Conservation (phyloP, 2,113 vertebrate genomes). For the Dromiciops gliroides region DNA sequence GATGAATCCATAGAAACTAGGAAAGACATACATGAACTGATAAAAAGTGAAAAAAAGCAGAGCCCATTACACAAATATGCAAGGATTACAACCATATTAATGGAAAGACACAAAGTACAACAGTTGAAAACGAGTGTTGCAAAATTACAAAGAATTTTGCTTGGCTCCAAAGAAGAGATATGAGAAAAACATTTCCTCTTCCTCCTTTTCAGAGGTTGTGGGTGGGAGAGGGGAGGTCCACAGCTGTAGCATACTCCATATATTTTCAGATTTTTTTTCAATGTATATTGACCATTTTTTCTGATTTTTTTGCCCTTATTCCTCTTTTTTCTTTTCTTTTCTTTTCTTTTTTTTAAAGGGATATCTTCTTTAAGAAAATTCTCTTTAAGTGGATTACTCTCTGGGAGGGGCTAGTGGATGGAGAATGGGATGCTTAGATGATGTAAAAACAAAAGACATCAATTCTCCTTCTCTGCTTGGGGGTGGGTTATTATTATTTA, state of each 20-base stretch:
- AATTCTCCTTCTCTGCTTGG: background rate
- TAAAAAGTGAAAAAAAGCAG: background rate
- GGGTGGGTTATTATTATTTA: background rate
- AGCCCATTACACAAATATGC: background rate
- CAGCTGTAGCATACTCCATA: background rate
- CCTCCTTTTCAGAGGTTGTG: background rate
- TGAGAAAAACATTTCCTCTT: background rate
- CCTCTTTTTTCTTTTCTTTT: background rate
- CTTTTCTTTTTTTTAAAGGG: too few species aligned
- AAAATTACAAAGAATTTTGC: background rate
- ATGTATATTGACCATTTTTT: background rate
- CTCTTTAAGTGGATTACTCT: background rate
- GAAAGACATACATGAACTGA: background rate
- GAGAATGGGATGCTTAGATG: background rate
- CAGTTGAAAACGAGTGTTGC: background rate
- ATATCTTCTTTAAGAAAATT: background rate
- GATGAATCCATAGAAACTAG: background rate
- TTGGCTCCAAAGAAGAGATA: background rate
- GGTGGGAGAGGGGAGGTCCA: background rate
- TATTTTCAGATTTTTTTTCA: background rate
- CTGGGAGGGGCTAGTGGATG: background rate
- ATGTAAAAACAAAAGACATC: background rate
- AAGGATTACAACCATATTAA: background rate
- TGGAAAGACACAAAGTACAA: background rate
- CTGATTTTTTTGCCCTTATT: background rate